A percentile compares a stretch with the other conserved stretches of the same genome.
Conservation (phyloP, 2,113 vertebrate species). For the Aspiorhynchus laticeps region DNA sequence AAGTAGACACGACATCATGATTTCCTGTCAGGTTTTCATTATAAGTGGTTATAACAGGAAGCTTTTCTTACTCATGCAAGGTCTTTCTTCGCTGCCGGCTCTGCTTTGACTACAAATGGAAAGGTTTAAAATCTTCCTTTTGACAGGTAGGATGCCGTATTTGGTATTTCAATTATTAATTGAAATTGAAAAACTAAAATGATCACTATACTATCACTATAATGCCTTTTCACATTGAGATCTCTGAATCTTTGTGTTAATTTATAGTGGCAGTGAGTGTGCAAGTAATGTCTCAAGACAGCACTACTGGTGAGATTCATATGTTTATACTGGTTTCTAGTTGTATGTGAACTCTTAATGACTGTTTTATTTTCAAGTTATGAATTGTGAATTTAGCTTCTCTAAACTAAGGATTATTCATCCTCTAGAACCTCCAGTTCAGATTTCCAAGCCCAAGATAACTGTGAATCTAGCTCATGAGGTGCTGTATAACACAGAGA, state of each 20-base stretch:
- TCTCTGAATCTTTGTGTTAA: not conserved
- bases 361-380: not conserved
- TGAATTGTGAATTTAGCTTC: not conserved
- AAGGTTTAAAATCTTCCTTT: not conserved
- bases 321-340: not conserved
- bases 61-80: not conserved
- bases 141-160: constrained; percentile 2
- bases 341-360: not conserved
- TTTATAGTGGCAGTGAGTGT: not conserved
- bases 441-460: not conserved
- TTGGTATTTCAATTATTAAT: not conserved
- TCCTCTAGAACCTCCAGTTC: not conserved
- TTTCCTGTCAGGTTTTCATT: not conserved
- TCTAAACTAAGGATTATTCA: not conserved
- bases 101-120: not conserved
- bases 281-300: not conserved
- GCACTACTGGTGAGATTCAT: not conserved
- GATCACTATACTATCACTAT: not conserved
- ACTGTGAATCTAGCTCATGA: not conserved
- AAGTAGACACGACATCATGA: not conserved
- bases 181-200: not conserved
- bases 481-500: not conserved
- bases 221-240: not conserved
- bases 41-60: not conserved
- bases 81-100: not conserved